Base-by-base conservation (phyloP, 2,797 vertebrate species). In the Parotocinclus haroldoi region DNA sequence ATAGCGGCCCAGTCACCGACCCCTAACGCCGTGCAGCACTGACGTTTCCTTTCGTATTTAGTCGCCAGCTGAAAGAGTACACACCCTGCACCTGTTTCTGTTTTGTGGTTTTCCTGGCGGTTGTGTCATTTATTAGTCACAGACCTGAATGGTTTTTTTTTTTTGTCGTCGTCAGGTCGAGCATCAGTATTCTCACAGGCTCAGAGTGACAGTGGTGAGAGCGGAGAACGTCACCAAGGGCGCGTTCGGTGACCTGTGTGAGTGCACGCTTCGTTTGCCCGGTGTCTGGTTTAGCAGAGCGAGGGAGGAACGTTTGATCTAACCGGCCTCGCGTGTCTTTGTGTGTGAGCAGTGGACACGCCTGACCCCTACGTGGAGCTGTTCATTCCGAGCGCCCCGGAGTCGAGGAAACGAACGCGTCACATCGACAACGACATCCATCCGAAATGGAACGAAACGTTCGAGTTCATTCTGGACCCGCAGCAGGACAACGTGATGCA, bases 301-400 rank as follows among this genome's bases (percentile, higher is more conserved):
- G 27, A 27, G 27, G 27, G 27, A 27, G 27, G 27, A 2, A 5
- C 5, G 27, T 27, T 27, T 27, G 27, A 27, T 27, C 27, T 27
- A 27, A 27, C 27, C 27, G 27, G 27, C 27, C 27, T 27, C 27
- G 18, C 11, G 18, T 63, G 18, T n/a, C 2, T 27, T 2, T 19
- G 1, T 64, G 42, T 62, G 13, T 73, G 12, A 56, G 0, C 78
- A 99, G 96, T 99, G 80, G 97, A 99, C 82, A 99, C 97, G 14
- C 97, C 97, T 5, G 97, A 99, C 74, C 97, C 97, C 0, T 99
- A 99, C 0, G 93, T 99, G 84, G 96, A 98, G 76, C 87, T 99
- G 63, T 96, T 93, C 79, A 95, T 99, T 76, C 90, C 93, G 0
- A 91, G 92, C 0, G 93, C 95, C 36, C 96, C 97, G 0, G 96